Evolutionary conservation across 2,113 vertebrate species (phyloP), one percentile per base, ranked within the genome.

Genomic region (Nematolebias whitei): DNA sequence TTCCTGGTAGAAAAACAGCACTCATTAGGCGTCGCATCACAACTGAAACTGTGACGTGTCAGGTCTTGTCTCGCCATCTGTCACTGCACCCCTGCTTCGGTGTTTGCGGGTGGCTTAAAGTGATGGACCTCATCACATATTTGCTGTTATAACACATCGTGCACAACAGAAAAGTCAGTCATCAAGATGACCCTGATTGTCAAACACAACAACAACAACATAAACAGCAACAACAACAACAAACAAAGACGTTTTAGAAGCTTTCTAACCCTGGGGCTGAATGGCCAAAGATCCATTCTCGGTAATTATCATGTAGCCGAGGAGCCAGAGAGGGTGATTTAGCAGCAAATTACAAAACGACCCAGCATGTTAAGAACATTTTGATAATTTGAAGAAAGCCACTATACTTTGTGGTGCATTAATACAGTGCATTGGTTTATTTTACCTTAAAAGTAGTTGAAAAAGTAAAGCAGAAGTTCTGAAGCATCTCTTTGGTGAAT

Each of bases 181-280:
- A 69, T 80, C 79, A 56, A 87, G 85, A 90, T 90, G 83, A 87
- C 84, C 80, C 76, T 55, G 67, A 79, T 83, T 85, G 84, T 85
- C 69, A 81, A 67, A 80, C 61, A 60, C 65, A 77, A 63, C 57
- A 50, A 72, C 64, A 82, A 26, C n/a, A n/a, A n/a, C n/a, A n/a
- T n/a, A n/a, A n/a, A n/a, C n/a, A n/a, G n/a, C n/a, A n/a, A n/a
- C n/a, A n/a, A n/a, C n/a, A n/a, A n/a, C n/a, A n/a, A 72, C 64
- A 84, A 26, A 76, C 72, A 71, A 76, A 85, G 71, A 82, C 58
- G 32, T 70, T 86, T 75, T 56, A 68, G 78, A 76, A 62, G 63
- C 65, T 60, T 76, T 76, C 40, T 39, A 19, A 67, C 35, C 76
- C 74, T 45, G 26, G 0, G 70, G 80, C 76, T 43, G 12, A 2